A percentile compares a stretch with the other conserved stretches of the same genome.
Conservation (phyloP, 2,888 invertebrate genomes). For the Drosophila neutralis region DNA sequence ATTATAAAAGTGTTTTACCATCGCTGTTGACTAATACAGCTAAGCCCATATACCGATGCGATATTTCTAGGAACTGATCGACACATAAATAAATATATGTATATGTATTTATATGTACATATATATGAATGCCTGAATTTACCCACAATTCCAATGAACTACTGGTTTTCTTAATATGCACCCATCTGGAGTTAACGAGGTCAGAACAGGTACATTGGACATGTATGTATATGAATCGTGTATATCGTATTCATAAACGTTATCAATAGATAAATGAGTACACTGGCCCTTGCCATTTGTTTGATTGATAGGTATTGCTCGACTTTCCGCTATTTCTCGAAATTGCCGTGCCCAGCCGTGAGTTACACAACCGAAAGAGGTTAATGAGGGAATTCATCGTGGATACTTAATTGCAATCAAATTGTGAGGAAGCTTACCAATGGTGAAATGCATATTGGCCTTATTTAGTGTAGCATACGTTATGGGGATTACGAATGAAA, state of each 20-base stretch:
- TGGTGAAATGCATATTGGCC: neutral
- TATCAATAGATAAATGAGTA: neutral
- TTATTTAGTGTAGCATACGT: slow-evolving; percentile 39
- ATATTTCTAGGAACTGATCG: slow-evolving; percentile 37
- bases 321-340: neutral
- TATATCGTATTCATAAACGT: neutral
- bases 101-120: neutral
- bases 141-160: neutral
- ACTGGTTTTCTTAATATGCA: neutral
- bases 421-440: neutral
- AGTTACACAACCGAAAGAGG: slow-evolving; percentile 32
- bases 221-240: too few species aligned
- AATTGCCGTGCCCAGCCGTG: neutral
- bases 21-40: slow-evolving; percentile 58
- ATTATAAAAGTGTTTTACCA: slow-evolving; percentile 52
- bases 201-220: neutral
- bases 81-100: neutral
- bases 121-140: neutral
- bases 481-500: slow-evolving; percentile 10
- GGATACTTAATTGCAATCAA: slow-evolving; percentile 7
- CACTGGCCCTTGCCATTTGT: neutral
- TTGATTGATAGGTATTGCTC: neutral
- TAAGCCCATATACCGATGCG: slow-evolving; percentile 3
- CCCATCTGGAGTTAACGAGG: neutral
- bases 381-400: slow-evolving; percentile 9